phyloP scores from a whole-genome alignment of 2,888 invertebrate genomes.

The Amblyjoppa fuscipennis region DNA sequence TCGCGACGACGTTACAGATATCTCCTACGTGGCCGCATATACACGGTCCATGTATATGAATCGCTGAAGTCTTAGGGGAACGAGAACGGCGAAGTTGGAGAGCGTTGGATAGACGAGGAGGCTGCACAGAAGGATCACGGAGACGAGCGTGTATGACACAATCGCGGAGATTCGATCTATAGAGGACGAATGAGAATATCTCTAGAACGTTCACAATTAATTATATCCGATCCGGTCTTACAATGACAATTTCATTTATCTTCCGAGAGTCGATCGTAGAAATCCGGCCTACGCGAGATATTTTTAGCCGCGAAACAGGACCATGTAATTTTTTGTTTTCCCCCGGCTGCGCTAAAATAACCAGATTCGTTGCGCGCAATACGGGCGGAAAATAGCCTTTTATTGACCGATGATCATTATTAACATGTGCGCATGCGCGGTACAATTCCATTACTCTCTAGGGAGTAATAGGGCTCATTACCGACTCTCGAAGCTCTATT shows the following conservation, averaged over 20 bases:
- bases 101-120: slow-evolving; percentile 11
- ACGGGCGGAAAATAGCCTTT: too few relatives aligned
- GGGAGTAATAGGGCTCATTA: too few relatives aligned
- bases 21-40: slow-evolving; percentile 1
- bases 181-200: slow-evolving; percentile 20
- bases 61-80: background rate
- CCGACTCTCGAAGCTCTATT: too few relatives aligned
- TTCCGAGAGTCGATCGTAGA: background rate
- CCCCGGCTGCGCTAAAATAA: too few relatives aligned
- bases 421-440: too few relatives aligned
- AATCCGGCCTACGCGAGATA: background rate
- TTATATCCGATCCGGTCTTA: slow-evolving; percentile 30
- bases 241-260: slow-evolving; percentile 54
- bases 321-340: background rate
- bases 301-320: background rate
- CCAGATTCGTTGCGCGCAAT: too few relatives aligned
- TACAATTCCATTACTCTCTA: too few relatives aligned
- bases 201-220: slow-evolving; percentile 41
- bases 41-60: background rate
- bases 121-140: slow-evolving; percentile 20
- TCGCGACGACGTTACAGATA: slow-evolving; percentile 48
- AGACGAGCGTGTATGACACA: slow-evolving; percentile 42
- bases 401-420: too few relatives aligned
- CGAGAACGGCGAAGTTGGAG: slow-evolving; percentile 10
- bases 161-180: slow-evolving; percentile 39